Evolutionary conservation across 2,797 vertebrate genomes (phyloP), one percentile per base, ranked within the genome.

Genomic region (Rachycentron canadum): DNA sequence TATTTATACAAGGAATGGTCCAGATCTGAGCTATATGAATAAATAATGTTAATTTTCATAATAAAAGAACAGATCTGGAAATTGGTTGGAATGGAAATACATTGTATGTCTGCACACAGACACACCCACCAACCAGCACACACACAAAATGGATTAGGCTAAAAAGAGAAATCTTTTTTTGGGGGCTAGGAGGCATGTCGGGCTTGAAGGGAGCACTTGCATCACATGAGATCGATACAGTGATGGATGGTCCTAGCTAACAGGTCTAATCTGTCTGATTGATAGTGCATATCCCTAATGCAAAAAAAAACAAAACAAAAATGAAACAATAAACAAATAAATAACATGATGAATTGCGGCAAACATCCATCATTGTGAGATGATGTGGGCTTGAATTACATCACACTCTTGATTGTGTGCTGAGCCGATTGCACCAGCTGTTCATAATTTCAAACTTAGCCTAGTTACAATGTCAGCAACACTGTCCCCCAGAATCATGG

Each of bases 221-320:
- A 63, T 79, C 56, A 86, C 76, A 76, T 78, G 26, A 66, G 82
- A 91, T 93, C 87, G n/a, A 93, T 91, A 63, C 49, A 55, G 43
- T 87, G 84, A 86, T 62, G 34, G 76, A 86, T 84, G 71, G 60
- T 68, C 8, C 16, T 45, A 65, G 69, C 83, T 53, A 43, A 56
- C 76, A 70, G 56, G 80, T 74, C 49, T 36, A 50, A 73, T 66
- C n/a, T 21, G 30, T 17, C 41, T 78, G 79, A 85, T 45, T 60
- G 71, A 88, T 84, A 0, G 52, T 50, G 43, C 43, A 62, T 47
- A 63, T 45, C 66, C 69, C 57, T 62, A 50, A 73, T 65, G 53
- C 30, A 38, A 60, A 63, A 64, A 41, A 68, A 50, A 47, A n/a
- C n/a, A n/a, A n/a, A n/a, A n/a, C n/a, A n/a, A n/a, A n/a, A n/a